Base-by-base conservation (phyloP, 2,888 invertebrate genomes). In the Alsophila aescularia region DNA sequence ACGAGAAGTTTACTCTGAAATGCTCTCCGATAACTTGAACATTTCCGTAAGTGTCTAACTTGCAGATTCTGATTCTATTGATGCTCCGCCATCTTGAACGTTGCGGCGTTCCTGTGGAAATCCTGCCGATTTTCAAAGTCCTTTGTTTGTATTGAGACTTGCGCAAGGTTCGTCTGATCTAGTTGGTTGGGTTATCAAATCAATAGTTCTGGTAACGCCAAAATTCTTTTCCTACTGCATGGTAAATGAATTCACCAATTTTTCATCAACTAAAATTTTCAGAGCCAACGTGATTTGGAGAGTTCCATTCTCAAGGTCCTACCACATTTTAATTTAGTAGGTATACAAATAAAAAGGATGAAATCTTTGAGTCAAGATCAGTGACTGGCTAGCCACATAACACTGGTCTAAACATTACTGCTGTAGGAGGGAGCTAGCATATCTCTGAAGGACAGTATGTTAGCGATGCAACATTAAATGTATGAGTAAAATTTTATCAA, bases 1-100 rank as follows among this genome's bases (percentile, higher is more conserved):
- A 60, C 76, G 86, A 35, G 90, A 91, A 75, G 88, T 90, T 24
- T 91, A 91, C 62, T 75, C 84, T 2, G 90, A 90, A 70, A 90
- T 91, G 90, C 78, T 91, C 14, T 67, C 75, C 1, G 85, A 89
- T 0, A 83, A 87, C 10, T 82, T 90, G 12, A 84, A 78, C 60
- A 60, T 90, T 14, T 72, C 74, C 27, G 90, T 90, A 73, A 87
- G 90, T 84, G 41, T 45, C 40, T 24, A 9, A 0, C 12, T 18
- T 37, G 10, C n/a, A 14, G 3, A 41, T 53, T 59, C 57, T 55
- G 32, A 9, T 15, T 51, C 14, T 39, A 21, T 32, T 21, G 43
- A 39, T 36, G 40, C 37, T 37, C 48, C 62, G 53, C 64, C 64
- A 64, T 64, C 49, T 64, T 64, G 58, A 36, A 52, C 42, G 29